Conservation (phyloP, 2,113 vertebrate species). For the Cyphomyrus plagiostoma region DNA sequence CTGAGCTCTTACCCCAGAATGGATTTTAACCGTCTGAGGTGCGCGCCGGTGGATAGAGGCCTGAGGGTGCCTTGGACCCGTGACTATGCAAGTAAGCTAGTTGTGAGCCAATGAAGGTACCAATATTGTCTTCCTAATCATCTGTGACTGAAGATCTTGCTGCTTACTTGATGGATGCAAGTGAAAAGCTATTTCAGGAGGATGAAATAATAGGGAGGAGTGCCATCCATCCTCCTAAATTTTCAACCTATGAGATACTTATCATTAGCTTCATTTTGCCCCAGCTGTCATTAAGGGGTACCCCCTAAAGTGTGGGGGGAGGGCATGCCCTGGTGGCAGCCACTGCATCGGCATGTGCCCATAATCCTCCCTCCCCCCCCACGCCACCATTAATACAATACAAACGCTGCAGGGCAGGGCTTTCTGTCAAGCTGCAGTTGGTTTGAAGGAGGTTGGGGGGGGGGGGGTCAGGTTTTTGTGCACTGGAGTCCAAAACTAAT, state of each 20-base stretch:
- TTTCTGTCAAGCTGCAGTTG: slow-evolving; percentile 44
- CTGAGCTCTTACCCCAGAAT: slow-evolving; percentile 31
- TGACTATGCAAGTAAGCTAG: slow-evolving; percentile 39
- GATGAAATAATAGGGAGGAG: neutral
- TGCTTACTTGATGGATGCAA: neutral
- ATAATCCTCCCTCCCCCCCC: slow-evolving; percentile 16
- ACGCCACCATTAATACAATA: slow-evolving; percentile 68
- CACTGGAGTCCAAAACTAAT: slow-evolving; percentile 86
- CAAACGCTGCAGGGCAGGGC: slow-evolving; percentile 68
- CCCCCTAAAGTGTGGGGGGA: neutral
- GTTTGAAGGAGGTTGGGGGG: slow-evolving; percentile 21
- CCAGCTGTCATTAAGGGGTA: neutral
- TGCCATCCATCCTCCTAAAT: neutral
- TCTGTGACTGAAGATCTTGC: neutral
- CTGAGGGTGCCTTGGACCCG: slow-evolving; percentile 16
- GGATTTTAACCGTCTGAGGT: slow-evolving; percentile 30
- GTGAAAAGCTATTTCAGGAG: neutral
- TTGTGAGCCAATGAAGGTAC: neutral
- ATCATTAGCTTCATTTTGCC: neutral
- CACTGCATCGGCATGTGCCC: slow-evolving; percentile 81
- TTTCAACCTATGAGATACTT: neutral
- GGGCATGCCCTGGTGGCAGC: neutral
- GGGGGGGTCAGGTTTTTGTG: slow-evolving; percentile 67
- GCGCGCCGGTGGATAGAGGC: neutral
- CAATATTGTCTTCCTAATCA: neutral